A percentile compares a stretch with the other conserved stretches of the same genome.
phyloP scores from a whole-genome alignment of 1,140 invertebrate genomes.

The Drosophila dunni region DNA sequence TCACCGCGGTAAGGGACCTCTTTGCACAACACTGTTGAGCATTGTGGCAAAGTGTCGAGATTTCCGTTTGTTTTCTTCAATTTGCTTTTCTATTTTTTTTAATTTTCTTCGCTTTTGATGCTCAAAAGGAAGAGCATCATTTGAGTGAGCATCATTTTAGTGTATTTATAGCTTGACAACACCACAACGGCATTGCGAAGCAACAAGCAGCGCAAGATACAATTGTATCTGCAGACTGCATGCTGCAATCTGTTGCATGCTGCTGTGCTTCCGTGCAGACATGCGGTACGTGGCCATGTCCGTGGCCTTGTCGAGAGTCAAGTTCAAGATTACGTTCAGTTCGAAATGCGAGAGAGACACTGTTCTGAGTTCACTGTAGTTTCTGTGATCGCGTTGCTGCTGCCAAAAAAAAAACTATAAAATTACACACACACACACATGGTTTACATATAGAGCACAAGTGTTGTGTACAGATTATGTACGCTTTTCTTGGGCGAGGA shows the following conservation, averaged over 20 bases:
- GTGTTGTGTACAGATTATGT: slow-evolving; percentile 9
- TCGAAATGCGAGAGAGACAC: slow-evolving; percentile 33
- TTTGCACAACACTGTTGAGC: slow-evolving; percentile 5
- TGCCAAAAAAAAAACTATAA: slow-evolving; percentile 29
- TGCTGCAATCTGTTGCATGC: slow-evolving; percentile 29
- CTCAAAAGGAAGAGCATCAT: slow-evolving; percentile 62
- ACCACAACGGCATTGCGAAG: slow-evolving; percentile 13
- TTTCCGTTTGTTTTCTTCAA: slow-evolving; percentile 47
- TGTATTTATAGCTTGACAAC: slow-evolving; percentile 56
- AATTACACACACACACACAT: slow-evolving; percentile 15
- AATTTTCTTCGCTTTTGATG: slow-evolving; percentile 11
- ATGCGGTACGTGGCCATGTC: background rate
- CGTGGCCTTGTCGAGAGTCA: slow-evolving; percentile 48
- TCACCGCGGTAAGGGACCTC: slow-evolving; percentile 22
- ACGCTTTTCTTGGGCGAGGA: slow-evolving; percentile 21
- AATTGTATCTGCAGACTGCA: slow-evolving; percentile 26
- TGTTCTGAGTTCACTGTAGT: slow-evolving; percentile 16
- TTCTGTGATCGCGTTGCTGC: slow-evolving; percentile 19
- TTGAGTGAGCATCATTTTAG: slow-evolving; percentile 33
- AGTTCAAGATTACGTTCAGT: slow-evolving; percentile 65
- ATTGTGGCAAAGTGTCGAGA: slow-evolving; percentile 44
- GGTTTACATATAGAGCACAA: slow-evolving; percentile 10
- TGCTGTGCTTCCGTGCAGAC: slow-evolving; percentile 23
- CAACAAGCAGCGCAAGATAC: slow-evolving; percentile 7
- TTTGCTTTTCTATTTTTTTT: background rate